A percentile compares a stretch with the other conserved stretches of the same genome.
phyloP scores from a whole-genome alignment of 35 echinoderm and acorn worm genomes.

The Stichopus chloronotus region DNA sequence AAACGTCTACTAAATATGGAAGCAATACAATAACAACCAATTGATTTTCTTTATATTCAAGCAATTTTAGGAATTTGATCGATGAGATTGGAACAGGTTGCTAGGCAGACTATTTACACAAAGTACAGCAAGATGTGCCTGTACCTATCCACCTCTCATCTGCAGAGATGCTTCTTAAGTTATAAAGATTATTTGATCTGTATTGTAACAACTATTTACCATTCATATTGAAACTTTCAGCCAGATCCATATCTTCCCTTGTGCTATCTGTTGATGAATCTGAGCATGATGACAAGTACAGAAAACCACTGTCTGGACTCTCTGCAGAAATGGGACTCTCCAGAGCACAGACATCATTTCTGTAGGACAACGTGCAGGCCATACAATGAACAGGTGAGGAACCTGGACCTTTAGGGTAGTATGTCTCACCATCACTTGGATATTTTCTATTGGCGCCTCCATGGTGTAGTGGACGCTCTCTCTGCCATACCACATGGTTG shows the following conservation, averaged over 20 bases:
- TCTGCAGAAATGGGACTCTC: conserved; percentile 8
- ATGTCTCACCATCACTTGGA: conserved; percentile 61
- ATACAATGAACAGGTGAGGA: conserved; percentile 77
- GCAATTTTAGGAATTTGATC: too few relatives aligned
- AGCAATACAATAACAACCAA: too few relatives aligned
- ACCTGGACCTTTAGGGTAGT: conserved; percentile 74
- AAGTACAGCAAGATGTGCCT: too few relatives aligned
- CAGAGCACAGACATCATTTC: conserved; percentile 52
- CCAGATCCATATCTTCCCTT: conserved; percentile 31
- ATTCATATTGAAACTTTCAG: conserved; percentile 53
- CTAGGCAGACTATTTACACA: too few relatives aligned
- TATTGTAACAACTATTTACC: not conserved
- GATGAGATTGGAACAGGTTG: too few relatives aligned
- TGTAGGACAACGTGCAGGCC: conserved; percentile 67
- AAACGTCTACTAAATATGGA: too few relatives aligned
- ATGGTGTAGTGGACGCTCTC: conserved; percentile 80
- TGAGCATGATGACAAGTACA: conserved; percentile 91
- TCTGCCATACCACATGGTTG: conserved; percentile 80
- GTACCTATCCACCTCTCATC: too few relatives aligned
- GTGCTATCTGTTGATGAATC: conserved; percentile 87
- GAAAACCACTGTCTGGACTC: conserved; percentile 72
- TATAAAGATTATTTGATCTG: too few relatives aligned
- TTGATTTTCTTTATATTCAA: too few relatives aligned
- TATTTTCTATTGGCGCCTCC: conserved; percentile 78
- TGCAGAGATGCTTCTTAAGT: too few relatives aligned